Conservation (phyloP, 2,113 vertebrate genomes). For the Oceanites oceanicus region DNA sequence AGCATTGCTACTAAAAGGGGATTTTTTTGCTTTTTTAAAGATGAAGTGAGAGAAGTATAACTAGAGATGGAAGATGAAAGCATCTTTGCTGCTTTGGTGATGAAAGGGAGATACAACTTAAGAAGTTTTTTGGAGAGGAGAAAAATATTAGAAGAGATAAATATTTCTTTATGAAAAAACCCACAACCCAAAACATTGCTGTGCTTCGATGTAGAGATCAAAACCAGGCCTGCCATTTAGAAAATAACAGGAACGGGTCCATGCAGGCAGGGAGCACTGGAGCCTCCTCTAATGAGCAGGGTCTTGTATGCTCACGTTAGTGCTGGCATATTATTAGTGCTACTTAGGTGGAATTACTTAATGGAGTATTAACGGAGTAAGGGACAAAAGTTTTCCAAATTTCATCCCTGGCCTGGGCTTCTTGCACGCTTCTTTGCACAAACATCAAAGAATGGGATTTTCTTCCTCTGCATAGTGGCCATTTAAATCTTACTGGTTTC, state of each 20-base stretch:
- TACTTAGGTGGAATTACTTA: background rate
- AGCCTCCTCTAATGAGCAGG: background rate
- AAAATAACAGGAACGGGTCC: background rate
- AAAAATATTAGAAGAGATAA: background rate
- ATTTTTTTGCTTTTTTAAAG: background rate
- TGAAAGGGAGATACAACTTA: background rate
- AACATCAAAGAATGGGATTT: background rate
- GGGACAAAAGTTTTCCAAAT: background rate
- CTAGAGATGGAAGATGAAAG: conserved; percentile 6
- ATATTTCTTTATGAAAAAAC: background rate
- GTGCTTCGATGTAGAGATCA: background rate
- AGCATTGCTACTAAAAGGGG: background rate
- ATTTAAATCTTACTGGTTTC: background rate
- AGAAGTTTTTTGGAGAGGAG: conserved; percentile 10
- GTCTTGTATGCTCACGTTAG: background rate
- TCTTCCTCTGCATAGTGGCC: background rate
- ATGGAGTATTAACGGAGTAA: background rate
- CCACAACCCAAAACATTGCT: background rate
- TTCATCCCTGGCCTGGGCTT: background rate
- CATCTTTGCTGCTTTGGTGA: background rate
- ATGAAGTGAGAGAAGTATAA: background rate
- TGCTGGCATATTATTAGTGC: background rate
- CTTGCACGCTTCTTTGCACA: background rate
- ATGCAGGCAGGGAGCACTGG: background rate
- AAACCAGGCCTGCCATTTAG: background rate